Percentiles rank a stretch among this genome's conserved stretches.
Conservation (phyloP, 2,888 invertebrate genomes). For the Cosmia trapezina region DNA sequence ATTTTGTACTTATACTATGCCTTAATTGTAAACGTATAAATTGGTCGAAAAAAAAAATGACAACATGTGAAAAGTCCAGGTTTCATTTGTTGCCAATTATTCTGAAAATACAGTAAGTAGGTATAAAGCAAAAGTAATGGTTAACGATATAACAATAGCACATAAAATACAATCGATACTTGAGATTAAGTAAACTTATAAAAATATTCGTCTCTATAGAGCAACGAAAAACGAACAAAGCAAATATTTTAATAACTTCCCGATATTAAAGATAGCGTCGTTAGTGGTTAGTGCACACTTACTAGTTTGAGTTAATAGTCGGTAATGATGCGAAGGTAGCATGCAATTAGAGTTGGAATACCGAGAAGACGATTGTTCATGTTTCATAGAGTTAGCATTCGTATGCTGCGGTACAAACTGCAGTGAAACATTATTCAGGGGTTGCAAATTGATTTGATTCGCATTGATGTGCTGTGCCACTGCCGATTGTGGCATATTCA, state of each 20-base stretch:
- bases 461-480: constrained; percentile 76
- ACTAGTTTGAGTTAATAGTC: constrained; percentile 83
- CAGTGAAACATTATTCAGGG: constrained; percentile 79
- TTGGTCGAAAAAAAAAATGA: not conserved
- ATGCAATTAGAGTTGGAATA: constrained; percentile 81
- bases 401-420: constrained; percentile 78
- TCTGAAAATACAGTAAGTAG: constrained; percentile 8
- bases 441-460: constrained; percentile 80
- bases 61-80: not conserved
- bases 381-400: constrained; percentile 76
- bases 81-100: constrained; percentile 7
- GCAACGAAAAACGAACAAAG: constrained; percentile 25
- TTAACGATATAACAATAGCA: constrained; percentile 27
- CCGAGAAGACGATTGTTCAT: constrained; percentile 79
- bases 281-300: constrained; percentile 76
- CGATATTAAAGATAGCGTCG: constrained; percentile 12
- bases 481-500: constrained; percentile 80
- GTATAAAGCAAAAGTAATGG: constrained; percentile 18
- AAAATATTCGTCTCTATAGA: constrained; percentile 20
- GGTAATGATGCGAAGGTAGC: constrained; percentile 82
- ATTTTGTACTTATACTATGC: not conserved
- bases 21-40: not conserved
- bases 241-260: constrained; percentile 11
- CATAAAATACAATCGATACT: constrained; percentile 46
- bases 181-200: constrained; percentile 30